These are phyloP conservation scores for Acyrthosiphon pisum DNA, from an alignment of 1,140 invertebrate species.

Conservation along the genomic window DNA sequence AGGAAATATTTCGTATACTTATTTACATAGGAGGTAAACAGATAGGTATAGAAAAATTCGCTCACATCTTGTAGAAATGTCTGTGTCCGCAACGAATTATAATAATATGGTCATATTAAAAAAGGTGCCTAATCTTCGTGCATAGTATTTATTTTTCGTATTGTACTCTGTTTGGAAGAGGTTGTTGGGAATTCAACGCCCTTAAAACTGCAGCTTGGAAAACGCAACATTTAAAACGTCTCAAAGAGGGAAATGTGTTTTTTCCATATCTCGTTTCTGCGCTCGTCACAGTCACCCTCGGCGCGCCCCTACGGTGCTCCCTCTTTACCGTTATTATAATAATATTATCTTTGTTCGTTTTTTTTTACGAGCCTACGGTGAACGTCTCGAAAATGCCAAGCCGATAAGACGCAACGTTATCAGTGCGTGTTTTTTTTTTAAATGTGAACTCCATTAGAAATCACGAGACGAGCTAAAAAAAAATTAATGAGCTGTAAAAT, in stretches of 20 bases:
- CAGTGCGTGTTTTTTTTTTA: constrained; percentile 34
- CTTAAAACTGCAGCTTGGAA: not conserved
- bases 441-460: constrained; percentile 46
- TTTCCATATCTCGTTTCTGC: not conserved
- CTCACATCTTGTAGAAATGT: not conserved
- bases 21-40: not conserved
- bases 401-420: constrained; percentile 39
- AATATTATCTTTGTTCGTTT: not conserved
- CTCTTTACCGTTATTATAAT: not conserved
- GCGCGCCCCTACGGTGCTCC: not conserved
- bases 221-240: not conserved
- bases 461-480: not conserved
- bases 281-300: no score
- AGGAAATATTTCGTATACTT: not conserved
- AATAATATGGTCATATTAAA: no score
- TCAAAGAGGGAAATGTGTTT: not conserved
- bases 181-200: not conserved
- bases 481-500: constrained; percentile 40
- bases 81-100: not conserved
- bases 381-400: constrained; percentile 23
- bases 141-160: not conserved
- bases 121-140: not conserved
- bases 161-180: no score
- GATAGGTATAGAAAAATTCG: not conserved
- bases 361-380: not conserved